phyloP scores from a whole-genome alignment of 1,140 invertebrate species.

The Camponotus vicinus region DNA sequence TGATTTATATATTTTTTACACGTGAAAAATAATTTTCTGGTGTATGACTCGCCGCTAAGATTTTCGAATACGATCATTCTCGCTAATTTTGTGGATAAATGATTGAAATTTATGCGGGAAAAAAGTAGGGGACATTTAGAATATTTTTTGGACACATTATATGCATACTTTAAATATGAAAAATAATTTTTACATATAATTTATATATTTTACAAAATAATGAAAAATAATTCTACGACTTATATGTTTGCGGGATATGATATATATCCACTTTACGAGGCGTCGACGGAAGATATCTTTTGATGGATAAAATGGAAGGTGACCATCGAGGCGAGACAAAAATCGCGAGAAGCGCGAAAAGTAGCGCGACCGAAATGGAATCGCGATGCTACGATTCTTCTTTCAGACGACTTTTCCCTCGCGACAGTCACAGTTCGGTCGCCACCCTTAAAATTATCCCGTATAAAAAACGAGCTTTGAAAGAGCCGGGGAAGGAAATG shows the following conservation, averaged over 20 bases:
- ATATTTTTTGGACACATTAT: not conserved
- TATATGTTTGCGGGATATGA: not conserved
- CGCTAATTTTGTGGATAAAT: slow-evolving; percentile 4
- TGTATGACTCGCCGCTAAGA: not conserved
- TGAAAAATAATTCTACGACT: too few species aligned
- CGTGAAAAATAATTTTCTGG: not conserved
- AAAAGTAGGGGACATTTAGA: not conserved
- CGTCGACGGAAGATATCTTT: slow-evolving; percentile 27
- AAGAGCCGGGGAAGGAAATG: slow-evolving; percentile 48
- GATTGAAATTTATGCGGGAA: not conserved
- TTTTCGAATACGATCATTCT: not conserved
- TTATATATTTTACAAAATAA: too few species aligned
- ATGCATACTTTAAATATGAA: not conserved
- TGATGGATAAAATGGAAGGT: not conserved
- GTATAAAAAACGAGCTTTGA: slow-evolving; percentile 72
- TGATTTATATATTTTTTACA: not conserved
- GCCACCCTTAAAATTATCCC: slow-evolving; percentile 74
- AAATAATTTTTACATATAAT: not conserved
- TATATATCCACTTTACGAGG: not conserved
- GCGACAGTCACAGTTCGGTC: slow-evolving; percentile 72
- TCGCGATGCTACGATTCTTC: slow-evolving; percentile 65
- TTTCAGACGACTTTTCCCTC: slow-evolving; percentile 51
- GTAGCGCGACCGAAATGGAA: slow-evolving; percentile 23
- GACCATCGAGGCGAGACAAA: slow-evolving; percentile 2
- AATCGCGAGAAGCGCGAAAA: slow-evolving; percentile 43